phyloP scores from a whole-genome alignment of 1,140 invertebrate species.

The Aricia agestis region DNA sequence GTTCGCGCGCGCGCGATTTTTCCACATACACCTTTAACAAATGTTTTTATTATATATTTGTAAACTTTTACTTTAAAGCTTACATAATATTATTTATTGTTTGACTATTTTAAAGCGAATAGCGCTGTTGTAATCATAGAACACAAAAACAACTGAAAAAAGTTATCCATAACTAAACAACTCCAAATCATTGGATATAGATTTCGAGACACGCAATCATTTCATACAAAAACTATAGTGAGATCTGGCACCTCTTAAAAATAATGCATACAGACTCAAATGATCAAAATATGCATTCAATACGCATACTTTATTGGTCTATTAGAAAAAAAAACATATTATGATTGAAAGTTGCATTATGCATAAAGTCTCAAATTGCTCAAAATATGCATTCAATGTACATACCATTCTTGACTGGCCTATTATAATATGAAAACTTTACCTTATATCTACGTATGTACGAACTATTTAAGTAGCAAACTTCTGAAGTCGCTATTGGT shows the following conservation, averaged over 20 bases:
- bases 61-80: too few species aligned
- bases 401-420: not conserved
- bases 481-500: constrained; percentile 65
- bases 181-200: not conserved
- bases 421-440: not conserved
- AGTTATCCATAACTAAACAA: not conserved
- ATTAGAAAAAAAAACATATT: too few species aligned
- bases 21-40: too few species aligned
- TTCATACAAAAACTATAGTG: not conserved
- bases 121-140: too few species aligned
- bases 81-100: too few species aligned
- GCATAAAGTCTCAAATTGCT: too few species aligned
- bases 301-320: not conserved
- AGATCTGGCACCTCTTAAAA: not conserved
- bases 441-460: not conserved
- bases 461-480: constrained; percentile 58
- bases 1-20: too few species aligned
- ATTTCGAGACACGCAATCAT: not conserved
- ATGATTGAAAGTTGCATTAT: too few species aligned
- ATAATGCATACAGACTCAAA: not conserved
- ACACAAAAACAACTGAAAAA: too few species aligned
- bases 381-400: too few species aligned
- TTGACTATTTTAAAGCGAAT: too few species aligned
- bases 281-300: not conserved
- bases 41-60: too few species aligned